Evolutionary conservation across 1,140 invertebrate species (phyloP).

Genomic region (Panulirus ornatus): DNA sequence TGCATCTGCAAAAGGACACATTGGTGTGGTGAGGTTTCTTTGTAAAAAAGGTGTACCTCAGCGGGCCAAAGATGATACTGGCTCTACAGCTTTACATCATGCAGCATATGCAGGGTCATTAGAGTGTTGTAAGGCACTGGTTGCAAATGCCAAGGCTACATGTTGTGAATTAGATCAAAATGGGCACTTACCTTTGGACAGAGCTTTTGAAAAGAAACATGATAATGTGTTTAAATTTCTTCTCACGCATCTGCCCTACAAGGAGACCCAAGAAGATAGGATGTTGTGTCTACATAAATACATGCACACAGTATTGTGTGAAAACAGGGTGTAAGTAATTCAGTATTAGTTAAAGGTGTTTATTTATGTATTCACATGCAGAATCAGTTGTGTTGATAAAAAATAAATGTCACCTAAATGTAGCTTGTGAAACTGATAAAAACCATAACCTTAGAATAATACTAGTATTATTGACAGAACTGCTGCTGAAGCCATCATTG

Average conservation of each 20-base stretch:
- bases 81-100: slow-evolving; percentile 39
- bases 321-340: slow-evolving; percentile 46
- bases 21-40: slow-evolving; percentile 40
- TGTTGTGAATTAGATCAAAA: slow-evolving; percentile 40
- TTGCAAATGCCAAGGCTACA: slow-evolving; percentile 41
- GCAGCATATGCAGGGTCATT: slow-evolving; percentile 47
- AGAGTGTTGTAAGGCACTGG: slow-evolving; percentile 38
- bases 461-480: slow-evolving; percentile 19
- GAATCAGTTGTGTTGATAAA: too few species aligned
- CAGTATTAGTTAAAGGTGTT: background rate
- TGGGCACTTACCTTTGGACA: slow-evolving; percentile 47
- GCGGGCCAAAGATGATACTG: slow-evolving; percentile 49
- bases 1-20: slow-evolving; percentile 43
- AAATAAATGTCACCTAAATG: too few species aligned
- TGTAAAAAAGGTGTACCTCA: slow-evolving; percentile 35
- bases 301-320: slow-evolving; percentile 47
- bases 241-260: slow-evolving; percentile 32
- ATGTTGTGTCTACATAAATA: slow-evolving; percentile 42
- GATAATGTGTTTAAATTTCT: slow-evolving; percentile 54
- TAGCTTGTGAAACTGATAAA: too few species aligned
- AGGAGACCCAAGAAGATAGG: slow-evolving; percentile 5
- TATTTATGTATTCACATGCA: background rate
- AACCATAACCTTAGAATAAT: too few species aligned
- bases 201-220: slow-evolving; percentile 58
- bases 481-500: slow-evolving; percentile 41